Percentiles rank a stretch among this genome's conserved stretches.
phyloP scores from a whole-genome alignment of 2,888 invertebrate species.

The Xestia sexstrigata region DNA sequence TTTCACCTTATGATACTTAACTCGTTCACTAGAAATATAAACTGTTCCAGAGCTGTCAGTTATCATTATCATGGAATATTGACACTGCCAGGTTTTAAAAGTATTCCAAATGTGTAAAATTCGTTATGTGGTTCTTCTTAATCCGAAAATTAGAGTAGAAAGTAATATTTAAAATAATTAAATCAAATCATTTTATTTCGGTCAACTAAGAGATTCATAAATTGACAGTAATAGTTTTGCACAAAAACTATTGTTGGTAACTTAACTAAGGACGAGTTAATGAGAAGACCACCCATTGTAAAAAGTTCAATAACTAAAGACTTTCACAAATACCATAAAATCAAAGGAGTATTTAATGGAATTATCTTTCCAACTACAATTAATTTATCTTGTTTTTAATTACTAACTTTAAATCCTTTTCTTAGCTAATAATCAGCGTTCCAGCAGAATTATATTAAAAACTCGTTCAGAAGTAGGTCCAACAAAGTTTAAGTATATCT shows the following conservation, averaged over 20 bases:
- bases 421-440: conserved; percentile 16
- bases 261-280: too few relatives aligned
- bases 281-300: too few relatives aligned
- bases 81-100: not conserved
- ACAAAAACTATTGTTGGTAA: too few relatives aligned
- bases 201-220: too few relatives aligned
- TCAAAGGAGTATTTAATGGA: not conserved
- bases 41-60: not conserved
- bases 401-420: conserved; percentile 5
- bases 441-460: conserved; percentile 35
- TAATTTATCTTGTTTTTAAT: conserved; percentile 11
- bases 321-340: not conserved
- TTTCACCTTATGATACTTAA: not conserved
- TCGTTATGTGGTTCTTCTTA: too few relatives aligned
- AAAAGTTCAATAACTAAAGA: not conserved
- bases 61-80: not conserved
- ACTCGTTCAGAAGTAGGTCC: conserved; percentile 45
- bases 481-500: conserved; percentile 55
- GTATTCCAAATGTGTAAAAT: too few relatives aligned
- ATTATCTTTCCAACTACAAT: not conserved
- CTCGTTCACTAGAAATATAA: not conserved
- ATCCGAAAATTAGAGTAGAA: not conserved
- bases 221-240: too few relatives aligned
- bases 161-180: too few relatives aligned
- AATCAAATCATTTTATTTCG: not conserved